Conservation (phyloP, 2,113 vertebrate species). For the Sinocyclocheilus rhinocerous region DNA sequence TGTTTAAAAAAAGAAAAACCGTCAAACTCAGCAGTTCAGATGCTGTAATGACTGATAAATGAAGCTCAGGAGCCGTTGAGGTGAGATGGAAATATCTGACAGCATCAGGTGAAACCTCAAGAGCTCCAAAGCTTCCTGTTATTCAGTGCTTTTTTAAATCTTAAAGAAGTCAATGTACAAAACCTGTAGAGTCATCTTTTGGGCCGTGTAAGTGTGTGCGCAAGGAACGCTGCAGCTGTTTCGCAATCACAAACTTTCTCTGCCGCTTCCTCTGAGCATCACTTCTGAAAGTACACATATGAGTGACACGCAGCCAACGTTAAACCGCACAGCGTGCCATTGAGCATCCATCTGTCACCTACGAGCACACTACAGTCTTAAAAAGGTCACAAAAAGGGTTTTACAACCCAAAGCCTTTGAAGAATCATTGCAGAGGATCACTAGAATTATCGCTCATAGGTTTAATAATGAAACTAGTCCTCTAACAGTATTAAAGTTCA, state of each 20-base stretch:
- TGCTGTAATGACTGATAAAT: background rate
- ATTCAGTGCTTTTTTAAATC: background rate
- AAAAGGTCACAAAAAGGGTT: background rate
- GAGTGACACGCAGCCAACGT: slow-evolving; percentile 55
- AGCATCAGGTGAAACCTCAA: background rate
- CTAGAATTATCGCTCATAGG: background rate
- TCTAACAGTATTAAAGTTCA: background rate
- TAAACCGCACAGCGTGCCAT: slow-evolving; percentile 47
- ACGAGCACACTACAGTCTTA: background rate
- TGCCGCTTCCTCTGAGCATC: slow-evolving; percentile 42
- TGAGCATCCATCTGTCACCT: background rate
- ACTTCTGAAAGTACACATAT: slow-evolving; percentile 54
- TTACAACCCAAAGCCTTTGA: background rate
- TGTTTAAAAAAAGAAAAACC: background rate
- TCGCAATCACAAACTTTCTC: slow-evolving; percentile 53
- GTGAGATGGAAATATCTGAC: slow-evolving; percentile 5
- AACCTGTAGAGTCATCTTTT: slow-evolving; percentile 33
- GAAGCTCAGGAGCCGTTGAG: slow-evolving; percentile 6
- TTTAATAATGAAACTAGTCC: background rate
- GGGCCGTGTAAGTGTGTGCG: slow-evolving; percentile 13
- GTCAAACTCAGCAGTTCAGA: background rate
- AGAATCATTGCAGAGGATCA: background rate
- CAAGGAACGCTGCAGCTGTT: slow-evolving; percentile 37
- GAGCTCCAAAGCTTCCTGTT: background rate
- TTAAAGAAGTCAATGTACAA: background rate